Percentiles rank a stretch among this genome's conserved stretches.
phyloP scores from a whole-genome alignment of 1,140 invertebrate genomes.

The Trichomalopsis sarcophagae region DNA sequence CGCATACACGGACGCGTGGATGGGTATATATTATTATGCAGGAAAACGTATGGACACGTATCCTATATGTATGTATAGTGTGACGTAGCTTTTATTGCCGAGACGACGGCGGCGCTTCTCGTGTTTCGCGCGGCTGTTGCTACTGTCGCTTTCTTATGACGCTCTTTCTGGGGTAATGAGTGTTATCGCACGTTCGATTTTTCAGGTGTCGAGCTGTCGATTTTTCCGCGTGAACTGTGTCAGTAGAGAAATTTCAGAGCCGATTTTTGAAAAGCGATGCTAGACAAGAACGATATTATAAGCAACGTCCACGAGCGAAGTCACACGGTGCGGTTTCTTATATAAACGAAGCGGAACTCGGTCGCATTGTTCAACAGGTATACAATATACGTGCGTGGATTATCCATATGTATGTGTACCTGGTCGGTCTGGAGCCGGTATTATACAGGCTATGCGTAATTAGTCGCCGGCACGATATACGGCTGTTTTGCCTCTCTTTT shows the following conservation, averaged over 20 bases:
- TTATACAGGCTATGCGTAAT: conserved; percentile 13
- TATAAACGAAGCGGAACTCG: conserved; percentile 16
- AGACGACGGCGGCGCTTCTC: conserved; percentile 11
- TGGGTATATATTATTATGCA: not conserved
- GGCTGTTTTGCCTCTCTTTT: conserved; percentile 23
- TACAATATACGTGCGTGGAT: not conserved
- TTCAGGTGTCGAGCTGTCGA: too few species aligned
- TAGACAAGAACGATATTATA: too few species aligned
- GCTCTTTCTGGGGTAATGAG: too few species aligned
- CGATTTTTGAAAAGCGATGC: too few species aligned
- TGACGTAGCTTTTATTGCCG: not conserved
- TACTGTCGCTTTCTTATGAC: not conserved
- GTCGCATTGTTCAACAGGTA: conserved; percentile 48
- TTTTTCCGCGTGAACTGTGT: too few species aligned
- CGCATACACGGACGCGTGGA: not conserved
- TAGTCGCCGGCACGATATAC: conserved; percentile 14
- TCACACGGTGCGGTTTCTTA: conserved; percentile 7
- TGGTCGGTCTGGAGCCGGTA: not conserved
- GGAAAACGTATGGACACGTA: conserved; percentile 53
- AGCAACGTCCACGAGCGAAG: not conserved
- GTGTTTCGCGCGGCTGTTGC: not conserved
- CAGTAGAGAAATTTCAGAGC: too few species aligned
- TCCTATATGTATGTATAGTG: conserved; percentile 19
- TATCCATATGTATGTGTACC: not conserved
- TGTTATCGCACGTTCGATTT: too few species aligned